Base-by-base conservation (phyloP, 2,888 invertebrate genomes). In the Phytoseiulus persimilis region DNA sequence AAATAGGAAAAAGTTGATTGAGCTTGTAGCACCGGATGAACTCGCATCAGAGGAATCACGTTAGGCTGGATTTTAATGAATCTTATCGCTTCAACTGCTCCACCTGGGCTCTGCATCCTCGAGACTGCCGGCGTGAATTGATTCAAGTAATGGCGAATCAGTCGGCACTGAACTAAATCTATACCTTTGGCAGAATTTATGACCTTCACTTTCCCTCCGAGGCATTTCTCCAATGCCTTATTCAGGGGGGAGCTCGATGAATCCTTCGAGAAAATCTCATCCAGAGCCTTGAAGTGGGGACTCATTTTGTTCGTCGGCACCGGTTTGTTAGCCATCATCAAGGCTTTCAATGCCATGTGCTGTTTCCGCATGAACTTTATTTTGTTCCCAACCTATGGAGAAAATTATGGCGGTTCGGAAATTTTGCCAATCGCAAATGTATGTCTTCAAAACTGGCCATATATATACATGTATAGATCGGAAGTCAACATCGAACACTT, bases 351-450 rank as follows among this genome's bases (percentile, higher is more conserved):
- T 31, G 84, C 84, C 84, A 84, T 31, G 31, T 84, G 84, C 32
- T 84, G 84, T 31, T 84, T 84, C 5, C 84, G 84, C 84, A 84
- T 84, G 31, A 84, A 84, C 32, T 84, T 84, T 3, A 84, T 0
- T 31, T 84, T 84, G 31, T 84, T 84, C 23, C 0, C 84, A 28
- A 84, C 84, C 84, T 84, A 14, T 31, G 33, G 31, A 31, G 46
- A 46, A 46, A 14, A n/a, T n/a, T n/a, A n/a, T n/a, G n/a, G n/a
- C n/a, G n/a, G n/a, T n/a, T n/a, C n/a, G n/a, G n/a, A n/a, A n/a
- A n/a, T n/a, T n/a, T n/a, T n/a, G n/a, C n/a, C n/a, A n/a, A n/a
- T n/a, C n/a, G n/a, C n/a, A n/a, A n/a, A n/a, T n/a, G n/a, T n/a
- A n/a, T n/a, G n/a, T n/a, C n/a, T n/a, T n/a, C n/a, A n/a, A n/a